Evolutionary conservation across 2,888 invertebrate genomes (phyloP).

Genomic region (Nephrotoma appendiculata): DNA sequence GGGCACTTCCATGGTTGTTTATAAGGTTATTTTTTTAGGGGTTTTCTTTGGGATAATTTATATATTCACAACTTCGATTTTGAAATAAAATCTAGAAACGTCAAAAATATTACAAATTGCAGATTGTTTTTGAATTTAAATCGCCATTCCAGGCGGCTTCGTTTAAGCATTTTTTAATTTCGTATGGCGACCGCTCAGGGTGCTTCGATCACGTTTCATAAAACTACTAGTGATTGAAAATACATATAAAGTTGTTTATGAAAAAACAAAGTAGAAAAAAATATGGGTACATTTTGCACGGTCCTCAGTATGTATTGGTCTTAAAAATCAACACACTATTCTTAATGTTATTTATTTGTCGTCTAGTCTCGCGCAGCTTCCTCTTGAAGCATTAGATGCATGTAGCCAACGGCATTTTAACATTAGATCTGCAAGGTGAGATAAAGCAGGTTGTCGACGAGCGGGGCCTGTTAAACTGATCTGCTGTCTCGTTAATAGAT

Average conservation of each 20-base stretch:
- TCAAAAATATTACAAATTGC: neutral
- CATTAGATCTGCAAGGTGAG: too few relatives aligned
- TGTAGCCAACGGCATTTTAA: too few relatives aligned
- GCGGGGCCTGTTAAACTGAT: too few relatives aligned
- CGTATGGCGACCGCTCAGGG: neutral
- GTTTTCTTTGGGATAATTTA: neutral
- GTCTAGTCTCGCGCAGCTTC: too few relatives aligned
- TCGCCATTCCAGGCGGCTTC: neutral
- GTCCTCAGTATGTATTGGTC: too few relatives aligned
- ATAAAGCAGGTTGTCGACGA: too few relatives aligned
- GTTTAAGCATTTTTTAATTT: neutral
- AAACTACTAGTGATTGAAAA: neutral
- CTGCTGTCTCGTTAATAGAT: too few relatives aligned
- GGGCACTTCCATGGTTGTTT: neutral
- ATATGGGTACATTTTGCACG: too few relatives aligned
- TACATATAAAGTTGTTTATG: neutral
- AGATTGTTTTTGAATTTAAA: neutral
- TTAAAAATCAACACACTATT: too few relatives aligned
- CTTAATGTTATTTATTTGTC: too few relatives aligned
- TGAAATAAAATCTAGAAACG: neutral
- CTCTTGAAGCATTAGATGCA: too few relatives aligned
- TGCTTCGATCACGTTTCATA: neutral
- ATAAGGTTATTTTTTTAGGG: neutral
- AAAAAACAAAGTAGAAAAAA: too few relatives aligned
- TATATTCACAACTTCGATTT: neutral